Percentiles rank a stretch among this genome's conserved stretches.
phyloP scores from a whole-genome alignment of 2,113 vertebrate species.

The Anser cygnoides region DNA sequence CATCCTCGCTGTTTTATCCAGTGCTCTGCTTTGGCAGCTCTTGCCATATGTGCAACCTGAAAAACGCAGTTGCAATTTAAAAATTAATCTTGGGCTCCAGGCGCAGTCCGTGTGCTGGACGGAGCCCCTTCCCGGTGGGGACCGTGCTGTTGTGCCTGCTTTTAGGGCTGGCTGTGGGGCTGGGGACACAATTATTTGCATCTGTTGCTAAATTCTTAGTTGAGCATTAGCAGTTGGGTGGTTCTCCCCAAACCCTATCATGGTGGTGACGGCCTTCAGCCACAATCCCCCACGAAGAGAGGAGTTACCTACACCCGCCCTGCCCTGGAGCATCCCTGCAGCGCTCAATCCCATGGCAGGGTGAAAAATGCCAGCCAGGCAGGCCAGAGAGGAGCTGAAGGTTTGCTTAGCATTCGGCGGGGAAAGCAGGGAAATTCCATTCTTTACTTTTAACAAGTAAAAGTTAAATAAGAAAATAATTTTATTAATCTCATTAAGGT shows the following conservation, averaged over 20 bases:
- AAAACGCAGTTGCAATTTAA: not conserved
- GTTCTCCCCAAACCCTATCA: not conserved
- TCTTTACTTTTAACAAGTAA: not conserved
- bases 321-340: not conserved
- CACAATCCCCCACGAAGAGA: rapidly evolving
- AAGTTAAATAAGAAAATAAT: slow-evolving; percentile 56
- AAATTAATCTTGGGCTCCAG: not conserved
- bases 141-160: not conserved
- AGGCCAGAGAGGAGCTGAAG: not conserved
- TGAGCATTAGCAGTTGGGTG: not conserved
- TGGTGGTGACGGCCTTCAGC: not conserved
- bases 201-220: not conserved
- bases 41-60: not conserved
- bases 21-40: not conserved
- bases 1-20: not conserved
- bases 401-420: not conserved
- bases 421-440: not conserved
- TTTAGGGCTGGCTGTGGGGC: not conserved
- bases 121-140: rapidly evolving
- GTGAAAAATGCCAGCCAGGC: not conserved
- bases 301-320: not conserved
- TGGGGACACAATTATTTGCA: not conserved
- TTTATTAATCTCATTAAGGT: slow-evolving; percentile 54
- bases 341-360: rapidly evolving
- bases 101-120: not conserved